A percentile compares a stretch with the other conserved stretches of the same genome.
Evolutionary conservation across 2,888 invertebrate genomes (phyloP).

Genomic region (Ganaspis brasiliensis): DNA sequence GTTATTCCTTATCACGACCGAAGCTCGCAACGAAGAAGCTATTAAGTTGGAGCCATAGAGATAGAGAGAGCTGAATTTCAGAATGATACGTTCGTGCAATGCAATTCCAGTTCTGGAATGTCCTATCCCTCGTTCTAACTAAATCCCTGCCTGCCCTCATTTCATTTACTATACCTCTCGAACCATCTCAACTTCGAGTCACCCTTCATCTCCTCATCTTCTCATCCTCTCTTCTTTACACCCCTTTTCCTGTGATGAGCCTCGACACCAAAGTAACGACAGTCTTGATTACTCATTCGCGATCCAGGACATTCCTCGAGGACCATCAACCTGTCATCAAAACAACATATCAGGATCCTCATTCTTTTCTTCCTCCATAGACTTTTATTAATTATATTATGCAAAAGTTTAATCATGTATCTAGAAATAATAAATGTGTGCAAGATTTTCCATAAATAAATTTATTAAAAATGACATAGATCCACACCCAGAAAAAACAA

Average conservation of each 20-base stretch:
- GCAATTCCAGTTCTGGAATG: slow-evolving; percentile 63
- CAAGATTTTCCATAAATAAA: too few species aligned
- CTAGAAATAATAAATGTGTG: slow-evolving; percentile 9
- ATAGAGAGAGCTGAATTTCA: slow-evolving; percentile 59
- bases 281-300: slow-evolving; percentile 68
- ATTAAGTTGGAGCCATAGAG: slow-evolving; percentile 60
- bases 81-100: slow-evolving; percentile 49
- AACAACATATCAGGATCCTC: background rate
- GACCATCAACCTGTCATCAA: slow-evolving; percentile 52
- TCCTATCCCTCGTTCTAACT: slow-evolving; percentile 56
- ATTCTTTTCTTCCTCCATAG: background rate
- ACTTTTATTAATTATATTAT: too few species aligned
- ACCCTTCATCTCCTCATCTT: slow-evolving; percentile 29
- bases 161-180: slow-evolving; percentile 48
- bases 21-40: slow-evolving; percentile 44
- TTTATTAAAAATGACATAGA: too few species aligned
- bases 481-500: too few species aligned
- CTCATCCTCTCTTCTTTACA: slow-evolving; percentile 47
- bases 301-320: slow-evolving; percentile 67
- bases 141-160: slow-evolving; percentile 47
- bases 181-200: slow-evolving; percentile 28
- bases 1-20: slow-evolving; percentile 26
- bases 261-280: slow-evolving; percentile 60
- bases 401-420: too few species aligned
- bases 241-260: slow-evolving; percentile 47